These are phyloP conservation scores for Drosophila watanabei DNA, from an alignment of 1,140 invertebrate species.

Conservation along the genomic window DNA sequence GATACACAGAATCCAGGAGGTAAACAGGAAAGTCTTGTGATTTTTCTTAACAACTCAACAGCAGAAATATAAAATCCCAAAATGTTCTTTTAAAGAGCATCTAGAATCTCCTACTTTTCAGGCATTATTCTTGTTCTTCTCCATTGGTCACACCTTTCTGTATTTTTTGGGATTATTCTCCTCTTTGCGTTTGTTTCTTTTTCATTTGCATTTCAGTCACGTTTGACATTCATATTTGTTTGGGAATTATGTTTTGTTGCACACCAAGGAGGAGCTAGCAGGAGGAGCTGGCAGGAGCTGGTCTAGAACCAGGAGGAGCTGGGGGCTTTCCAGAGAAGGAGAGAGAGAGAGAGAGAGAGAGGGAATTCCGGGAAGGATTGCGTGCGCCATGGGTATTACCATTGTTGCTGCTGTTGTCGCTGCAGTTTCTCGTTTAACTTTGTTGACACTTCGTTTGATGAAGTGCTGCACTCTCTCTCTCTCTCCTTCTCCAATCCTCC, in stretches of 20 bases:
- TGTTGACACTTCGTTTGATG: slow-evolving; percentile 77
- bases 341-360: not conserved
- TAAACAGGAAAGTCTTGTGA: too few relatives aligned
- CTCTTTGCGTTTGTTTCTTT: slow-evolving; percentile 13
- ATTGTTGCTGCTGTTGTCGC: slow-evolving; percentile 55
- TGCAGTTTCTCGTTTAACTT: slow-evolving; percentile 77
- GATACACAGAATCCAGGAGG: too few relatives aligned
- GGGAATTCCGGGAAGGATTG: slow-evolving; percentile 43
- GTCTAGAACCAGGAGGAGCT: not conserved
- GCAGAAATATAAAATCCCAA: too few relatives aligned
- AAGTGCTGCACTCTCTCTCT: slow-evolving; percentile 46
- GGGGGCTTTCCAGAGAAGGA: too few relatives aligned
- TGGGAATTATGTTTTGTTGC: slow-evolving; percentile 67
- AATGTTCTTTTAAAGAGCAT: not conserved
- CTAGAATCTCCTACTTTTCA: not conserved
- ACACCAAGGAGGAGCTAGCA: slow-evolving; percentile 5
- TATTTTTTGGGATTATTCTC: slow-evolving; percentile 22
- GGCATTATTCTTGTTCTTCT: not conserved
- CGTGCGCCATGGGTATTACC: slow-evolving; percentile 62
- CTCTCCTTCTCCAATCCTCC: slow-evolving; percentile 27
- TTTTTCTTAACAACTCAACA: too few relatives aligned
- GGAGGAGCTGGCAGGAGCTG: slow-evolving; percentile 12
- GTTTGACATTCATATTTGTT: slow-evolving; percentile 80
- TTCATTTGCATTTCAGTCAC: slow-evolving; percentile 75
- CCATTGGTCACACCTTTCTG: slow-evolving; percentile 5